Evolutionary conservation across 2,113 vertebrate species (phyloP), one percentile per base, ranked within the genome.

Genomic region (Atractosteus spatula): DNA sequence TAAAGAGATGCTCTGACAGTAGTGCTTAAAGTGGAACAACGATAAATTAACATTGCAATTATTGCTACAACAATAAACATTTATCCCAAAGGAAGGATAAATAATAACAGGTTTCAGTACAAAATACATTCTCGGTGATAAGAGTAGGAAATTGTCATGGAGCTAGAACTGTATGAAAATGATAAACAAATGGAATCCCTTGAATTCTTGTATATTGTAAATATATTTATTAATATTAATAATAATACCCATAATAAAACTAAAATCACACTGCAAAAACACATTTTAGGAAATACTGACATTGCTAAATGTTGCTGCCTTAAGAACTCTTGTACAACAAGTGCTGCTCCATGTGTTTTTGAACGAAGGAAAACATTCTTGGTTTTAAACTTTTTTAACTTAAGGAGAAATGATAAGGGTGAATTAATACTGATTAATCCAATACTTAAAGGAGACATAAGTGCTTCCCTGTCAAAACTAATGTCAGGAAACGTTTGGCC

Each of bases 51-150:
- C 78, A 72, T 70, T 74, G 62, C 69, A 74, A 4, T 55, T 71
- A 78, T 55, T 70, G 63, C 75, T 78, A 82, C 57, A 59, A 44
- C 66, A 68, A 41, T 12, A 68, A 62, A 42, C 47, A 47, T 73
- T 73, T 78, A 72, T 71, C 45, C 62, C 41, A 75, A 76, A 65
- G 47, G 47, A 65, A 70, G 69, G 65, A 61, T 70, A 65, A 74
- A 56, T 72, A 67, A 74, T 70, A 68, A 79, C 56, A 82, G 62
- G 73, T 59, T 65, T 68, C 74, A 76, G 70, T 79, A 77, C 55
- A 80, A 85, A 83, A 85, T 74, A 83, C 82, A 84, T 81, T 83
- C 77, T 79, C 42, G 59, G 62, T 72, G 65, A 43, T 51, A 51
- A 51, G 47, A 10, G 10, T 51, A 77, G 80, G 69, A 43, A 16